These are phyloP conservation scores for Harpagoxenus sublaevis DNA, from an alignment of 2,888 invertebrate genomes.

Conservation along the genomic window DNA sequence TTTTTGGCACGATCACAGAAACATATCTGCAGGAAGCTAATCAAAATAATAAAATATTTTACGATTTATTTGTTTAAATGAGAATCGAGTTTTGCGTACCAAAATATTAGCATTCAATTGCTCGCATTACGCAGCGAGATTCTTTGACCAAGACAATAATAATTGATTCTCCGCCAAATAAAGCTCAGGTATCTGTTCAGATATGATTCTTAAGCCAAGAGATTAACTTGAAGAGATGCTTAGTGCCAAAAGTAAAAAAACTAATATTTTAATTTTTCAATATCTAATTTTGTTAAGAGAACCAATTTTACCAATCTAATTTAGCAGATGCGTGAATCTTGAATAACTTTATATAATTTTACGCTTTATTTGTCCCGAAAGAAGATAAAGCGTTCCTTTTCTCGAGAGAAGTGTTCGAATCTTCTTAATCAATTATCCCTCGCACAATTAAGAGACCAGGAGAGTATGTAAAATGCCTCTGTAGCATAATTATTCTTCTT, in stretches of 20 bases:
- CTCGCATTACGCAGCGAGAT: conserved; percentile 2
- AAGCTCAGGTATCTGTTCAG: background rate
- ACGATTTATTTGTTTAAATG: background rate
- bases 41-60: background rate
- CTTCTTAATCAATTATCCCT: conserved; percentile 3
- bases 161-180: background rate
- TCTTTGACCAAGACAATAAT: background rate
- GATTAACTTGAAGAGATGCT: background rate
- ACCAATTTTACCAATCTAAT: background rate
- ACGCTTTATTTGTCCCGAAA: background rate
- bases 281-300: background rate
- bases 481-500: conserved; percentile 17
- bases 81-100: background rate
- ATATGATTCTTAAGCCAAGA: background rate
- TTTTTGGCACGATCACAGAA: conserved; percentile 17
- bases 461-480: conserved; percentile 51
- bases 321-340: conserved; percentile 23
- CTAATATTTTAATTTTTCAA: background rate
- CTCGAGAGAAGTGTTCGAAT: background rate
- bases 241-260: too few species aligned
- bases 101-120: background rate
- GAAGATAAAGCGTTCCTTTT: background rate
- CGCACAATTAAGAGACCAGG: conserved; percentile 21
- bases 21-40: background rate
- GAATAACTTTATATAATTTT: background rate